Percentiles rank a stretch among this genome's conserved stretches.
phyloP scores from a whole-genome alignment of 2,888 invertebrate genomes.

The Trisateles emortualis region DNA sequence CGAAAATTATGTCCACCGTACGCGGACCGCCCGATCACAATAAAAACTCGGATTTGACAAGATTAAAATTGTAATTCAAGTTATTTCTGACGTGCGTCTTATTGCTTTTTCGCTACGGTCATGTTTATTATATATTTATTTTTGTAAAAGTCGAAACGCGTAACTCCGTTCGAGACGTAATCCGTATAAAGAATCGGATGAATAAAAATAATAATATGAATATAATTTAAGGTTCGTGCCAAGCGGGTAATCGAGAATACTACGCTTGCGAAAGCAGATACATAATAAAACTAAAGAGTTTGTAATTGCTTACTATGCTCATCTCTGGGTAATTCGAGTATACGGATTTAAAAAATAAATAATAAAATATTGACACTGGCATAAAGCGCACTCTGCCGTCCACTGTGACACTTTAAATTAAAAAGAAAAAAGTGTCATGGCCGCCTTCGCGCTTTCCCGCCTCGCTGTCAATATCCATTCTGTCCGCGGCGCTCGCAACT shows the following conservation, averaged over 20 bases:
- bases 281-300: constrained; percentile 43
- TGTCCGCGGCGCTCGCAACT: constrained; percentile 51
- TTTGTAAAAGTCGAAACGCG: constrained; percentile 56
- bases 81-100: constrained; percentile 82
- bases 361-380: constrained; percentile 51
- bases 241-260: constrained; percentile 34
- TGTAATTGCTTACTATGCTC: constrained; percentile 41
- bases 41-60: constrained; percentile 86
- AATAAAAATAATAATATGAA: constrained; percentile 43
- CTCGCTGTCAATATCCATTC: constrained; percentile 71
- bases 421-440: constrained; percentile 69
- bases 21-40: constrained; percentile 70
- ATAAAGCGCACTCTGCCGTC: constrained; percentile 57
- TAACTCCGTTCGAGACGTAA: constrained; percentile 59
- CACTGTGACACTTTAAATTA: constrained; percentile 62
- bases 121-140: constrained; percentile 59
- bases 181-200: constrained; percentile 56
- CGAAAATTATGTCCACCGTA: constrained; percentile 78
- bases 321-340: constrained; percentile 45
- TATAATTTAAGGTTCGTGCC: constrained; percentile 43
- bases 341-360: constrained; percentile 32
- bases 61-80: constrained; percentile 86
- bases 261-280: constrained; percentile 39
- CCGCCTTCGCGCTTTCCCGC: constrained; percentile 68
- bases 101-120: constrained; percentile 82